A percentile compares a stretch with the other conserved stretches of the same genome.
Conservation (phyloP, 2,113 vertebrate genomes). For the Gavialis gangeticus region DNA sequence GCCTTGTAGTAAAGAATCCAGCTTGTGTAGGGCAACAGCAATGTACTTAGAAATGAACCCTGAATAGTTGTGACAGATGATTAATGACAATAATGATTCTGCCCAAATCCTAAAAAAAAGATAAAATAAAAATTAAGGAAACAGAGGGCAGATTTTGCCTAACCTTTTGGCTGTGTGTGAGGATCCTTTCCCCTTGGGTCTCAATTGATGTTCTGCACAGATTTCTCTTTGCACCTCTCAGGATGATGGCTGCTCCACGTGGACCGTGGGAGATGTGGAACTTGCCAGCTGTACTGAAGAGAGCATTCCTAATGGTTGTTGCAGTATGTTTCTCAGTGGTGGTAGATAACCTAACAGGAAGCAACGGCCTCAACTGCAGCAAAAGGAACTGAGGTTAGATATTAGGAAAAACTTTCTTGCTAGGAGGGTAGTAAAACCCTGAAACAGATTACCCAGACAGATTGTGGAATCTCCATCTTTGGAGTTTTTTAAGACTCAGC, state of each 20-base stretch:
- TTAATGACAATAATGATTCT: not conserved
- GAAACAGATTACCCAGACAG: too few relatives aligned
- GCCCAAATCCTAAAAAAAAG: not conserved
- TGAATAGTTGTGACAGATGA: not conserved
- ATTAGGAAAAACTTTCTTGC: not conserved
- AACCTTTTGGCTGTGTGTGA: not conserved
- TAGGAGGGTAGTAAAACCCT: too few relatives aligned
- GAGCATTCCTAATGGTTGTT: not conserved
- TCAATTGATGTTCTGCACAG: not conserved
- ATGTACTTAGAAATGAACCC: not conserved
- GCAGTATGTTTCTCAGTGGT: not conserved
- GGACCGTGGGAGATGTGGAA: not conserved
- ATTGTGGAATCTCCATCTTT: too few relatives aligned
- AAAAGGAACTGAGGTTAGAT: not conserved
- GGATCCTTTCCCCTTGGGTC: not conserved
- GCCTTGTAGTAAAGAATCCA: not conserved
- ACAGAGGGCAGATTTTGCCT: not conserved
- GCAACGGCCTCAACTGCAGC: not conserved
- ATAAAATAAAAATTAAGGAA: not conserved
- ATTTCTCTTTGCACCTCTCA: not conserved
- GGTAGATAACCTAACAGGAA: not conserved
- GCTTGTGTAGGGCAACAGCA: not conserved
- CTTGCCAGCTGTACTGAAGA: not conserved
- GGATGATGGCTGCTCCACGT: not conserved
- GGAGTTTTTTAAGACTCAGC: too few relatives aligned